Percentiles rank a stretch among this genome's conserved stretches.
phyloP scores from a whole-genome alignment of 2,888 invertebrate genomes.

The Cyclophora albipunctata region DNA sequence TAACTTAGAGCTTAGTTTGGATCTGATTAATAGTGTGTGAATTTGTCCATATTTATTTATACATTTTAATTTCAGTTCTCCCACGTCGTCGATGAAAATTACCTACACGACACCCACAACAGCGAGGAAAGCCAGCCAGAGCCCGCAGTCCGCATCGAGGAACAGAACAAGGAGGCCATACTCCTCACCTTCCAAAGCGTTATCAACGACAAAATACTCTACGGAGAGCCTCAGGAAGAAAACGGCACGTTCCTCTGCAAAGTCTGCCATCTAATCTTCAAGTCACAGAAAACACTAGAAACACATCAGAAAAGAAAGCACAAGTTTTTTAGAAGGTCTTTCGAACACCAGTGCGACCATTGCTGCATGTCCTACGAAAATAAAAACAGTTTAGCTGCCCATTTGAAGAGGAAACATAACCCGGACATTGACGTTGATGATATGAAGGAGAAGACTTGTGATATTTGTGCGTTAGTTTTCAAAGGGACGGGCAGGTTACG shows the following conservation, averaged over 20 bases:
- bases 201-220: slow-evolving; percentile 34
- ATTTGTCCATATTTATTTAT: too few relatives aligned
- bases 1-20: too few relatives aligned
- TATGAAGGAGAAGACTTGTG: slow-evolving; percentile 49
- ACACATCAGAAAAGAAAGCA: slow-evolving; percentile 61
- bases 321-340: slow-evolving; percentile 43
- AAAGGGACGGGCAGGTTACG: slow-evolving; percentile 53
- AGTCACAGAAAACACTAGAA: slow-evolving; percentile 45
- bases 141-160: slow-evolving; percentile 46
- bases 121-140: slow-evolving; percentile 41
- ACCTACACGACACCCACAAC: slow-evolving; percentile 20
- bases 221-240: slow-evolving; percentile 10
- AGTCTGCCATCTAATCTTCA: slow-evolving; percentile 62
- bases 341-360: slow-evolving; percentile 52
- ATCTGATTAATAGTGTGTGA: too few relatives aligned
- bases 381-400: slow-evolving; percentile 57
- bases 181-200: slow-evolving; percentile 57
- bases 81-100: slow-evolving; percentile 36
- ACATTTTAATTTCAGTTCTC: slow-evolving; percentile 40
- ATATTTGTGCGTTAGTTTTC: slow-evolving; percentile 59
- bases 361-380: slow-evolving; percentile 61
- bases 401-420: slow-evolving; percentile 59
- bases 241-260: slow-evolving; percentile 38
- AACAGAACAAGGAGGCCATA: slow-evolving; percentile 45
- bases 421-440: slow-evolving; percentile 45